These are phyloP conservation scores for Drosophila anomalata DNA, from an alignment of 2,888 invertebrate species.

Conservation along the genomic window DNA sequence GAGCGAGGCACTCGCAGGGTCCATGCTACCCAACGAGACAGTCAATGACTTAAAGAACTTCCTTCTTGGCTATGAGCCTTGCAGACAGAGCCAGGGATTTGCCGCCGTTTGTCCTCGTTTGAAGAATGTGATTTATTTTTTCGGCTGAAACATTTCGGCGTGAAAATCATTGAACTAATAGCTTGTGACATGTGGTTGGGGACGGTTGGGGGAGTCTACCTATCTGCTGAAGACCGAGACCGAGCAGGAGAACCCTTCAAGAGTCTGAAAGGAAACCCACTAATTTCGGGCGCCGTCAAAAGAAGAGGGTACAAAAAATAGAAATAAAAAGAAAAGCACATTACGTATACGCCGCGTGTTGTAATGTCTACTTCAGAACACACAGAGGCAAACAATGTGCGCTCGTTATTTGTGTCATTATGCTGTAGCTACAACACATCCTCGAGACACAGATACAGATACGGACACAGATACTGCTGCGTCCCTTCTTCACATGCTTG, in stretches of 20 bases:
- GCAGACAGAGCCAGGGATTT: slow-evolving; percentile 37
- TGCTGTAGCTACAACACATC: slow-evolving; percentile 62
- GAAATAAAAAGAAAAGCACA: slow-evolving; percentile 36
- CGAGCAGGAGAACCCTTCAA: slow-evolving; percentile 51
- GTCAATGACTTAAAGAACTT: neutral
- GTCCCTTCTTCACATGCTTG: slow-evolving; percentile 61
- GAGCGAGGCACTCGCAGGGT: neutral
- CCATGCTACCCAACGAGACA: neutral
- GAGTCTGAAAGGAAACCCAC: slow-evolving; percentile 71
- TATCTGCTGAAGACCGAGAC: slow-evolving; percentile 25
- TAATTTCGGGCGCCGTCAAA: slow-evolving; percentile 61
- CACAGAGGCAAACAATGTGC: slow-evolving; percentile 67
- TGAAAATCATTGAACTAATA: slow-evolving; percentile 81
- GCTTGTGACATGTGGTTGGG: slow-evolving; percentile 65
- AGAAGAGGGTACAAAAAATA: neutral
- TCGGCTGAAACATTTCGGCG: slow-evolving; percentile 56
- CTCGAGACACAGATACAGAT: slow-evolving; percentile 34
- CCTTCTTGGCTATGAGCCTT: slow-evolving; percentile 1
- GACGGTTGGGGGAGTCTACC: slow-evolving; percentile 12
- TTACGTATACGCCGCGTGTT: slow-evolving; percentile 77
- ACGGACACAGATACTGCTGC: slow-evolving; percentile 17
- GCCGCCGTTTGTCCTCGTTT: slow-evolving; percentile 24
- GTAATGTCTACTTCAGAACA: slow-evolving; percentile 64
- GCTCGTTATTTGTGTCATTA: slow-evolving; percentile 81
- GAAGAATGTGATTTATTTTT: slow-evolving; percentile 64